A percentile compares a stretch with the other conserved stretches of the same genome.
phyloP scores from a whole-genome alignment of 2,113 vertebrate genomes.

The Columba livia region DNA sequence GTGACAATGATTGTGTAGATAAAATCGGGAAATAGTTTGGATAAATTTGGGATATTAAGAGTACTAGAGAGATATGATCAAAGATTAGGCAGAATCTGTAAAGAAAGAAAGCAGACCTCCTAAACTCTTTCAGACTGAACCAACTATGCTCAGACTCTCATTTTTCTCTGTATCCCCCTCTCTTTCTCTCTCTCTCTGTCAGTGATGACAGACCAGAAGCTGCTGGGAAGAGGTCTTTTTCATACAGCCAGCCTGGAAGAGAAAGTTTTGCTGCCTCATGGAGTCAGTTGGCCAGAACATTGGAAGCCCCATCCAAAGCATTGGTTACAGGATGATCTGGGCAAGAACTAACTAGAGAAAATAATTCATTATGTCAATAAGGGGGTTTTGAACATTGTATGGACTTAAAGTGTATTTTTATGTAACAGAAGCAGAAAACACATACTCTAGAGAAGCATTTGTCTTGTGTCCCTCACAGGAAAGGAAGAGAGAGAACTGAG shows the following conservation, averaged over 20 bases:
- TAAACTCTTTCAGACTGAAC: neutral
- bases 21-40: neutral
- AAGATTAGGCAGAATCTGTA: neutral
- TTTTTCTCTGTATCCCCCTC: no score
- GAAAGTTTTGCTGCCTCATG: neutral
- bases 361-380: neutral
- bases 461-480: neutral
- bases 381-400: neutral
- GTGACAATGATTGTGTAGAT: neutral
- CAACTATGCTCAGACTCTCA: neutral
- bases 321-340: neutral
- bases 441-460: neutral
- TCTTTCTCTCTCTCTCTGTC: neutral
- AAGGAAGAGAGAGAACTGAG: neutral
- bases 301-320: neutral
- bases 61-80: neutral
- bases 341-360: neutral
- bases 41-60: neutral
- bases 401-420: neutral
- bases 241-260: accelerated
- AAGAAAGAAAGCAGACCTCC: neutral
- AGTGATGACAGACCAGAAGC: neutral
- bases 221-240: neutral
- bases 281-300: neutral
- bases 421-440: neutral